Base-by-base conservation (phyloP, 2,888 invertebrate genomes). In the Cerastoderma edule region DNA sequence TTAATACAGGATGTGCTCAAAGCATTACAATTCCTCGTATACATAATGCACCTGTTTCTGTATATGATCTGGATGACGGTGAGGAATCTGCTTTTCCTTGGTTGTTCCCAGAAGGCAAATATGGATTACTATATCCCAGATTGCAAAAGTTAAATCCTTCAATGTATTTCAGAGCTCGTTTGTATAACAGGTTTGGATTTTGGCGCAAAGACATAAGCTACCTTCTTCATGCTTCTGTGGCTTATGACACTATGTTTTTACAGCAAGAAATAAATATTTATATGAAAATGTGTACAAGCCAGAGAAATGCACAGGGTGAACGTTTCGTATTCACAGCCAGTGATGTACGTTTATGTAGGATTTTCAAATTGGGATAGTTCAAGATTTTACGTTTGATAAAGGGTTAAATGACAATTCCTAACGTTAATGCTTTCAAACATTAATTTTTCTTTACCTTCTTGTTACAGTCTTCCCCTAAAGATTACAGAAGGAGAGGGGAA, bases 31-130 rank as follows among this genome's bases (percentile, higher is more conserved):
- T n/a, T n/a, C n/a, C n/a, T n/a, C n/a, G n/a, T n/a, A n/a, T n/a
- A n/a, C n/a, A n/a, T n/a, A n/a, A n/a, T n/a, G n/a, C n/a, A n/a
- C n/a, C n/a, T n/a, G n/a, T n/a, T n/a, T n/a, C n/a, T n/a, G n/a
- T n/a, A n/a, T n/a, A n/a, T n/a, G n/a, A n/a, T n/a, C n/a, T n/a
- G n/a, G n/a, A n/a, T n/a, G n/a, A n/a, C n/a, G 57, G 44, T n/a
- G 68, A 68, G 28, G 68, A 68, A 28, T 3, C 1, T 13, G 68
- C 68, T 68, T 68, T 68, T 44, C 56, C 68, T n/a, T 56, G 56
- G 68, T n/a, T 68, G 19, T 68, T 56, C 28, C 68, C 68, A 13
- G 6, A 39, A 6, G 68, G 57, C 1, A 68, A 56, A 44, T 56
- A 39, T 57, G 68, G 68, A 19, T 68, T 68, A 8, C 16, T 19